Percentiles rank a stretch among this genome's conserved stretches.
Conservation (phyloP, 2,888 invertebrate genomes). For the Latrodectus elegans region DNA sequence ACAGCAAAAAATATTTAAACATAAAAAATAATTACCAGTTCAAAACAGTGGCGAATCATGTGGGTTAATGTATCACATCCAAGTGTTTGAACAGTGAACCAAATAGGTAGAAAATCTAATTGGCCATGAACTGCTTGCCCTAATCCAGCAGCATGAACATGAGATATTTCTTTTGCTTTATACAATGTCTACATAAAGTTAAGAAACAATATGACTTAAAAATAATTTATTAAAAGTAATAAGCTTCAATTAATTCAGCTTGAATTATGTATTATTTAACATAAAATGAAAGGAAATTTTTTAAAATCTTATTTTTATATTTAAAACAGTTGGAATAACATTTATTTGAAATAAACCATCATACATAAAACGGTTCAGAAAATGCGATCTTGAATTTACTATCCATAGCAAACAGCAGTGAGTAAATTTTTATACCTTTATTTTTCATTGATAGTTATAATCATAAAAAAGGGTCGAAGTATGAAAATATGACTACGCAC, state of each 20-base stretch:
- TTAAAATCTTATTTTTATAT: no score
- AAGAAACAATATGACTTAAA: conserved; percentile 11
- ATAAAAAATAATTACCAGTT: conserved; percentile 76
- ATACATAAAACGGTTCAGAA: no score
- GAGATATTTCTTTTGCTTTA: conserved; percentile 73
- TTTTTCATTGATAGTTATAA: no score
- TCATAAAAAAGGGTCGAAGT: no score
- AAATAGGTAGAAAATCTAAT: conserved; percentile 86
- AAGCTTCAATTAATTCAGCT: not conserved
- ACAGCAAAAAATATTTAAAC: not conserved
- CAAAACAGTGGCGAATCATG: conserved; percentile 84
- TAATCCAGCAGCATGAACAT: conserved; percentile 78
- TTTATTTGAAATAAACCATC: no score
- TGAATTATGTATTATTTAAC: no score
- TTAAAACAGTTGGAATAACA: no score
- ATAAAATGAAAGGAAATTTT: no score
- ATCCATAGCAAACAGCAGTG: no score
- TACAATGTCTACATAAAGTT: conserved; percentile 74
- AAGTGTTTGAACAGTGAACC: conserved; percentile 82
- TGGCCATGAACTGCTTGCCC: conserved; percentile 78
- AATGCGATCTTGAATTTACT: no score
- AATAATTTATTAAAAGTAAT: not conserved
- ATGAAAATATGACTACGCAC: no score
- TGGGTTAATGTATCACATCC: conserved; percentile 82
- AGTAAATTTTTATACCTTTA: no score